Percentiles rank a stretch among this genome's conserved stretches.
Evolutionary conservation across 2,888 invertebrate genomes (phyloP).

Genomic region (Cloeon dipterum): DNA sequence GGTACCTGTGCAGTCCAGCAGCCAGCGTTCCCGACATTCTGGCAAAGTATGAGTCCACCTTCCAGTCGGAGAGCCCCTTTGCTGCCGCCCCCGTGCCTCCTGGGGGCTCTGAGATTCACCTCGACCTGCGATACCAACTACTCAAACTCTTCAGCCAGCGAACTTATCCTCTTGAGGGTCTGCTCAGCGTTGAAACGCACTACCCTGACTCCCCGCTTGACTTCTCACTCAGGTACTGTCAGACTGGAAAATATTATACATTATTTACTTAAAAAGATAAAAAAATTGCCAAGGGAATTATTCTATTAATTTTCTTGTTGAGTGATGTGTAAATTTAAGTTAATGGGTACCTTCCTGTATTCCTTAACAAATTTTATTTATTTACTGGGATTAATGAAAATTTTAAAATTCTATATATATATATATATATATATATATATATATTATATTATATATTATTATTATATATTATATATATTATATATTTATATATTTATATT

Average conservation of each 20-base stretch:
- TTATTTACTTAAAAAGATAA: not conserved
- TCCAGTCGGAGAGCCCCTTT: constrained; percentile 15
- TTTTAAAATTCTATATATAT: no score
- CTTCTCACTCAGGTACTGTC: constrained; percentile 56
- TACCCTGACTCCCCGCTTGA: constrained; percentile 54
- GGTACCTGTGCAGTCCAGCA: constrained; percentile 49
- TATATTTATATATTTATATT: no score
- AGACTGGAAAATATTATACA: constrained; percentile 4
- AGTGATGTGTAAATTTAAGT: no score
- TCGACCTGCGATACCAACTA: constrained; percentile 63
- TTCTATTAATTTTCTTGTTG: no score
- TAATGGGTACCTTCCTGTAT: no score
- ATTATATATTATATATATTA: no score
- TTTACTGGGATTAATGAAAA: no score
- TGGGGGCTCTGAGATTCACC: constrained; percentile 11
- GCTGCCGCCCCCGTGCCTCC: constrained; percentile 6
- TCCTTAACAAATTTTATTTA: no score
- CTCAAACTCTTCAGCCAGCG: constrained; percentile 48
- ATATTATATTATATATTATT: no score
- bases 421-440: no score
- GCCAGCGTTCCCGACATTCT: constrained; percentile 49
- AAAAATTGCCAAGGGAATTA: no score
- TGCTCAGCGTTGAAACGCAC: constrained; percentile 50
- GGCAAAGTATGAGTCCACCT: constrained; percentile 44
- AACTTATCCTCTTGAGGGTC: constrained; percentile 35